Percentiles rank a stretch among this genome's conserved stretches.
phyloP scores from a whole-genome alignment of 2,113 vertebrate species.

The Polypterus senegalus region DNA sequence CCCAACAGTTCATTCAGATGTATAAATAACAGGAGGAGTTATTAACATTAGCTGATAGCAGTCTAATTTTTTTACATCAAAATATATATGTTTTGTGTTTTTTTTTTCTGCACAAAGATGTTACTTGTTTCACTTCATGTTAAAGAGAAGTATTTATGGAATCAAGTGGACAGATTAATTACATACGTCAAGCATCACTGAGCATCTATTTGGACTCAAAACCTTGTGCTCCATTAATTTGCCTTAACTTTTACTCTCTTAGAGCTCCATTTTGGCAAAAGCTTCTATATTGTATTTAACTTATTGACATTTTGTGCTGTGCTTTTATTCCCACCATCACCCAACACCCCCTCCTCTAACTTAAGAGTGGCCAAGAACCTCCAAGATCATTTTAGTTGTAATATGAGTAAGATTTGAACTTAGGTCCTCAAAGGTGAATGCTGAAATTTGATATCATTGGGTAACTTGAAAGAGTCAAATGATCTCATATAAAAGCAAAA shows the following conservation, averaged over 20 bases:
- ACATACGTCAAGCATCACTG: slow-evolving; percentile 24
- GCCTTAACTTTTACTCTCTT: slow-evolving; percentile 5
- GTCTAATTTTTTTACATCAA: too few species aligned
- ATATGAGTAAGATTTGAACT: slow-evolving; percentile 20
- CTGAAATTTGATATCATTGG: slow-evolving; percentile 20
- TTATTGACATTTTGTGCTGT: slow-evolving; percentile 26
- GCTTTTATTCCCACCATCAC: neutral
- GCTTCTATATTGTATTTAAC: slow-evolving; percentile 18
- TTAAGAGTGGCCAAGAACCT: slow-evolving; percentile 23
- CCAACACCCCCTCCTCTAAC: slow-evolving; percentile 8
- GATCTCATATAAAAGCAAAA: slow-evolving; percentile 12
- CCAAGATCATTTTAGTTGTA: slow-evolving; percentile 26
- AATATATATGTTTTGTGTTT: too few species aligned
- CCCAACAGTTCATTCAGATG: too few species aligned
- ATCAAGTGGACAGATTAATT: slow-evolving; percentile 7
- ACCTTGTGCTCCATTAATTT: neutral
- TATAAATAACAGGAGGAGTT: too few species aligned
- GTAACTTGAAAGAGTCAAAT: slow-evolving; percentile 18
- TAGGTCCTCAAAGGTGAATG: slow-evolving; percentile 12
- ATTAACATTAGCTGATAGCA: too few species aligned
- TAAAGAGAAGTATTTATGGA: too few species aligned
- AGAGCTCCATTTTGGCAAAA: slow-evolving; percentile 16
- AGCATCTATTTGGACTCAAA: slow-evolving; percentile 15
- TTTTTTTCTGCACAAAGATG: too few species aligned
- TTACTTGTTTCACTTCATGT: too few species aligned